Conservation (phyloP, 2,888 invertebrate genomes). For the Tanaodytes sp. region DNA sequence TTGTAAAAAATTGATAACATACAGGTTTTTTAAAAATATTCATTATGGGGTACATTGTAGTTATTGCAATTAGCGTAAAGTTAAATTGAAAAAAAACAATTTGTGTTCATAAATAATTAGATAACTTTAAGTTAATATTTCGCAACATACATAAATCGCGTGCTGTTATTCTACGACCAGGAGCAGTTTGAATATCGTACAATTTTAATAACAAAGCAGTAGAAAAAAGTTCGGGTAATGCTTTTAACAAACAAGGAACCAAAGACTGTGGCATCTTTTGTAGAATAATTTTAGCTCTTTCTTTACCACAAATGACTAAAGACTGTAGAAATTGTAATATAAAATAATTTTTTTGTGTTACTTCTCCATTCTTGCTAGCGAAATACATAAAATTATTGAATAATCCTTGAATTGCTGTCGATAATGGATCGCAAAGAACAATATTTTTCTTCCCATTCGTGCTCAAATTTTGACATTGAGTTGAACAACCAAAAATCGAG, state of each 20-base stretch:
- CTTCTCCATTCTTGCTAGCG: constrained; percentile 82
- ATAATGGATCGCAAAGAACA: constrained; percentile 78
- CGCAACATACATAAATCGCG: constrained; percentile 89
- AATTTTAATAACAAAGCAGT: constrained; percentile 83
- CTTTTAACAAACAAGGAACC: constrained; percentile 86
- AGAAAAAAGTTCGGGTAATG: constrained; percentile 84
- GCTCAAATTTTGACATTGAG: constrained; percentile 64
- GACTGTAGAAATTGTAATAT: constrained; percentile 84
- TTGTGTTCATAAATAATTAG: too few species aligned
- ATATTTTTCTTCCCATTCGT: constrained; percentile 66
- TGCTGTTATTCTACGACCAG: constrained; percentile 88
- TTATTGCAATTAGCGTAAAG: too few species aligned
- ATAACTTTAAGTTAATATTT: constrained; percentile 80
- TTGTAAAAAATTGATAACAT: too few species aligned
- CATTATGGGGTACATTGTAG: too few species aligned
- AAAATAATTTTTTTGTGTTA: constrained; percentile 88
- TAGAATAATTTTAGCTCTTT: constrained; percentile 81
- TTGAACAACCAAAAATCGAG: constrained; percentile 73
- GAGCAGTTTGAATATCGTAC: constrained; percentile 84
- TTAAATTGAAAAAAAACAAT: too few species aligned
- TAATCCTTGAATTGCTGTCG: constrained; percentile 79
- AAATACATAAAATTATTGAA: constrained; percentile 82
- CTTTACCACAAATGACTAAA: constrained; percentile 84
- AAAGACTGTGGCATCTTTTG: constrained; percentile 84
- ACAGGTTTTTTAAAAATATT: too few species aligned